Percentiles rank a stretch among this genome's conserved stretches.
These are phyloP conservation scores for Gymnosoma rotundatum DNA, from an alignment of 2,888 invertebrate species.

Conservation along the genomic window DNA sequence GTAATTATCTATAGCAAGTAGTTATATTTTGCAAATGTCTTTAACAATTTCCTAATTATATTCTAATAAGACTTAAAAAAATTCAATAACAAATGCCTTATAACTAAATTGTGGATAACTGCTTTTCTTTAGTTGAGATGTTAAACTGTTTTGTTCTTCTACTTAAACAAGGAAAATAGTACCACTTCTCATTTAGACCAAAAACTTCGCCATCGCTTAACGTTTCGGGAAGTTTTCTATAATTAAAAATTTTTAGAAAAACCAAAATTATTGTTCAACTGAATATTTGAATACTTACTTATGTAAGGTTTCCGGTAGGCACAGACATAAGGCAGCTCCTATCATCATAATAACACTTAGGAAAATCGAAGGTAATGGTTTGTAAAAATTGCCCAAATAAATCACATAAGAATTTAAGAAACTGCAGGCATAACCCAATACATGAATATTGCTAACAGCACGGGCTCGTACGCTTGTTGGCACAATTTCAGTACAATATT, in stretches of 20 bases:
- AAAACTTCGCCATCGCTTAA: conserved; percentile 85
- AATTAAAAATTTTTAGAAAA: neutral
- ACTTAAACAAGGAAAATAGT: conserved; percentile 82
- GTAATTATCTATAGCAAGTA: too few species aligned
- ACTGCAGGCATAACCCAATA: conserved; percentile 84
- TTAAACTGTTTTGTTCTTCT: conserved; percentile 22
- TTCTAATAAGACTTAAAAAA: neutral
- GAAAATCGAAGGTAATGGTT: conserved; percentile 83
- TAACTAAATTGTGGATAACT: neutral
- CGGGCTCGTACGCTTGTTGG: conserved; percentile 85
- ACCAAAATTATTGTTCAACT: neutral
- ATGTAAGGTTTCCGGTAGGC: conserved; percentile 85
- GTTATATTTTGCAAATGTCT: too few species aligned
- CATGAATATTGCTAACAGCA: conserved; percentile 85
- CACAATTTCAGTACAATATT: conserved; percentile 86
- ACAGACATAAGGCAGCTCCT: conserved; percentile 84
- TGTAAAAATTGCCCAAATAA: conserved; percentile 82
- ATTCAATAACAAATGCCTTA: conserved; percentile 29
- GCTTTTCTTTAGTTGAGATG: neutral
- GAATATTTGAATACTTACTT: conserved; percentile 74
- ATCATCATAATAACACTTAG: conserved; percentile 83
- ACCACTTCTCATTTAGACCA: conserved; percentile 83
- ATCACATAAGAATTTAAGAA: conserved; percentile 84
- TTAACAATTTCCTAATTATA: neutral
- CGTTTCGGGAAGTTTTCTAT: conserved; percentile 84